Percentiles rank a stretch among this genome's conserved stretches.
Conservation (phyloP, 2,113 vertebrate species). For the Siniperca knerii region DNA sequence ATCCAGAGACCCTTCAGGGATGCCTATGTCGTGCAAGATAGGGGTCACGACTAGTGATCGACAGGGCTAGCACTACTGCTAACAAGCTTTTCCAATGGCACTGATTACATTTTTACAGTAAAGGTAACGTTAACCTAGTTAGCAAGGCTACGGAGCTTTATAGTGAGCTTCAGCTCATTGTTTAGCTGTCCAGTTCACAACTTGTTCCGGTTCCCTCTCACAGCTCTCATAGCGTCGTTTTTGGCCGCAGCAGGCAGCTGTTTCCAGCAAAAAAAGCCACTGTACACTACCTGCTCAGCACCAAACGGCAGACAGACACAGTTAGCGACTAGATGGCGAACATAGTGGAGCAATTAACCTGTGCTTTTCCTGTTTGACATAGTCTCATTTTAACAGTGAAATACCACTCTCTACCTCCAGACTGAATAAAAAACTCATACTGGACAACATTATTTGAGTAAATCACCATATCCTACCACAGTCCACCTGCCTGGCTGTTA, state of each 20-base stretch:
- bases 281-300: too few species aligned
- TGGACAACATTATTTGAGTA: neutral
- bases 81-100: neutral
- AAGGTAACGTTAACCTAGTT: neutral
- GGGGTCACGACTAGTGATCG: neutral
- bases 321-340: too few species aligned
- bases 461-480: conserved; percentile 14
- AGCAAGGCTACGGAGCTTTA: neutral
- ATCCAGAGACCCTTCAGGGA: neutral
- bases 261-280: too few species aligned
- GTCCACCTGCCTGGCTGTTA: conserved; percentile 26
- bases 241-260: too few species aligned
- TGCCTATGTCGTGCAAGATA: neutral
- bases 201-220: too few species aligned
- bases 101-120: neutral
- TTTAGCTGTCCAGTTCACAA: too few species aligned
- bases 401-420: neutral
- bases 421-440: conserved; percentile 13
- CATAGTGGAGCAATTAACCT: neutral
- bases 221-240: too few species aligned
- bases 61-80: neutral
- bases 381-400: conserved; percentile 18
- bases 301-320: too few species aligned
- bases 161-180: too few species aligned
- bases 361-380: conserved; percentile 24